These are phyloP conservation scores for Pangasianodon gigas DNA, from an alignment of 2,113 vertebrate species.

Conservation along the genomic window DNA sequence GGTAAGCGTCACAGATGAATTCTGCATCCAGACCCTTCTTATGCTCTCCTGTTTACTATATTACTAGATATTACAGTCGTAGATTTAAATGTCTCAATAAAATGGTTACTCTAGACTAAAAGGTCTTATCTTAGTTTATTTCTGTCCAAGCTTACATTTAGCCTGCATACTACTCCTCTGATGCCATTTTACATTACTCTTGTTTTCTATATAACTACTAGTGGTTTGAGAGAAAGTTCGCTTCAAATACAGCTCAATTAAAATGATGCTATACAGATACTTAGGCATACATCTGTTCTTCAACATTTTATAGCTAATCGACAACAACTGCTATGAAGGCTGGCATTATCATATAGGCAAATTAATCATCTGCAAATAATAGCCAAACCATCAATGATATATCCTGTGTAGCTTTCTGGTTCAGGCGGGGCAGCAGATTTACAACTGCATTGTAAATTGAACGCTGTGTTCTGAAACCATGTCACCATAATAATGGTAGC, in stretches of 20 bases:
- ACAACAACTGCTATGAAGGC: neutral
- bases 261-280: neutral
- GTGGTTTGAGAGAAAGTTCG: too few relatives aligned
- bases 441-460: neutral
- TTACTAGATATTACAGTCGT: neutral
- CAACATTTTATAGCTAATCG: neutral
- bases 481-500: neutral
- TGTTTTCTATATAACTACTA: too few relatives aligned
- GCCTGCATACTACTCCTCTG: neutral
- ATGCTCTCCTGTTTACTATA: neutral
- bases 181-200: neutral
- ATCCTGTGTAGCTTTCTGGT: neutral
- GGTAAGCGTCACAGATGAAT: neutral
- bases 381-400: neutral
- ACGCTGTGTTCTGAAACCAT: neutral
- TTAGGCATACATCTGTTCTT: neutral
- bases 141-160: neutral
- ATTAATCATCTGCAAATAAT: neutral
- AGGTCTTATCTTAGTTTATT: neutral
- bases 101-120: neutral
- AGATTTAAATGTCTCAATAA: neutral
- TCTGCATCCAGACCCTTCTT: neutral
- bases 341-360: neutral
- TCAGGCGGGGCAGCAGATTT: neutral
- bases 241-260: neutral